Percentiles rank a stretch among this genome's conserved stretches.
Evolutionary conservation across 2,888 invertebrate species (phyloP).

Genomic region (Dicranocentrus wangi): DNA sequence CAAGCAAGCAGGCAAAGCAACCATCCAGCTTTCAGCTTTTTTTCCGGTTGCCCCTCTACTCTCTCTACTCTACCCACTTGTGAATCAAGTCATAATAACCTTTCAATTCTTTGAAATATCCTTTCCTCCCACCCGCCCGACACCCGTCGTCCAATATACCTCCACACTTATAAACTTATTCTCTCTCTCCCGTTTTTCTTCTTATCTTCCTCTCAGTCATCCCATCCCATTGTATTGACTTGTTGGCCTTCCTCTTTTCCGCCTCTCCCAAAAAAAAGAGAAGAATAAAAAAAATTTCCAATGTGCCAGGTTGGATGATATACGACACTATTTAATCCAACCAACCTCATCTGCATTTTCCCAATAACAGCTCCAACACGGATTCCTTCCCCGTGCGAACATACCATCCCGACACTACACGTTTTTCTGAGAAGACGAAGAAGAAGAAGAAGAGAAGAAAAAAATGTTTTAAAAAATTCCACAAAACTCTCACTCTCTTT

Average conservation of each 20-base stretch:
- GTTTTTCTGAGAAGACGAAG: no score
- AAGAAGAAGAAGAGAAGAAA: no score
- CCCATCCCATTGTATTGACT: constrained; percentile 49
- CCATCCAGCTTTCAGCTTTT: constrained; percentile 13
- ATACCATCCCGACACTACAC: constrained; percentile 2
- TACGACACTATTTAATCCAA: constrained; percentile 59
- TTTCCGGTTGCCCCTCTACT: constrained; percentile 1
- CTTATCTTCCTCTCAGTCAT: constrained; percentile 12
- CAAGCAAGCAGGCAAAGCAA: no score
- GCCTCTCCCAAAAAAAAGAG: no score
- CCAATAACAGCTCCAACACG: constrained; percentile 31
- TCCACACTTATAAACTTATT: no score
- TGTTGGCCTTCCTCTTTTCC: constrained; percentile 40
- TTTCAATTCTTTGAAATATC: constrained; percentile 19
- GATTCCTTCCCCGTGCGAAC: constrained; percentile 1
- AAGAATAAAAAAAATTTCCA: constrained; percentile 27
- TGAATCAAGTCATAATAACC: constrained; percentile 36
- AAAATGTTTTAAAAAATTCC: no score
- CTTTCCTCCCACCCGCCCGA: background rate
- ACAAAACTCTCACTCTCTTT: no score
- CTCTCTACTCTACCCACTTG: background rate
- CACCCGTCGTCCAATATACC: background rate
- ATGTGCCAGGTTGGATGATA: constrained; percentile 43
- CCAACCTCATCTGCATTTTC: constrained; percentile 54
- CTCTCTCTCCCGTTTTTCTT: no score